Base-by-base conservation (phyloP, 2,888 invertebrate species). In the Acrobeloides nanus region DNA sequence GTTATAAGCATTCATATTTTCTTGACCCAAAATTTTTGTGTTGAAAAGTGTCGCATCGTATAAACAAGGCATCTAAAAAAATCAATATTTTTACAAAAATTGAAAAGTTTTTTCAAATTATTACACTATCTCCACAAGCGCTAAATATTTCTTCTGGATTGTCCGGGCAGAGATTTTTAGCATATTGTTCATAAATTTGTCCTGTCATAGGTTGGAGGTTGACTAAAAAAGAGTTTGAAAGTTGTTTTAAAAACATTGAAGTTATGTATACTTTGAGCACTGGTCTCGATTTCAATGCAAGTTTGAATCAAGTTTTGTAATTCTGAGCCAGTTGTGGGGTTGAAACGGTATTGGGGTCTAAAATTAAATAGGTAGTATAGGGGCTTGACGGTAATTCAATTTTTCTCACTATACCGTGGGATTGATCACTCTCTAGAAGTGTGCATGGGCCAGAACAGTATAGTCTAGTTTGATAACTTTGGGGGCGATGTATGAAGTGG, bases 81-180 rank as follows among this genome's bases (percentile, higher is more conserved):
- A n/a, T n/a, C n/a, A n/a, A n/a, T n/a, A n/a, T n/a, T n/a, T n/a
- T n/a, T n/a, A n/a, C n/a, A n/a, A n/a, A n/a, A 10, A 29, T 10
- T 10, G 10, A 29, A 29, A 29, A 29, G n/a, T n/a, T 29, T 10
- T 29, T 29, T 29, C 10, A 29, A 10, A 10, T 29, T 29, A 29
- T 10, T 29, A 62, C 67, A 53, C 55, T 68, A 48, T 70, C 70
- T 43, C 70, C 70, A 47, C 70, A 70, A 18, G 71, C 68, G 2
- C 51, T 45, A 12, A 66, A 46, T 12, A 70, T 60, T 7, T 51
- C 40, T 29, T 58, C 67, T 27, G 70, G 71, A 49, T 72, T 62
- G 51, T 70, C 70, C 1, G 70, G 70, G 42, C 70, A 70, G 32
- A 53, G 49, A 21, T 34, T 45, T 4, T 15, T 18, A n/a, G 63